Evolutionary conservation across 2,888 invertebrate species (phyloP).

Genomic region (Horisme vitalbata): DNA sequence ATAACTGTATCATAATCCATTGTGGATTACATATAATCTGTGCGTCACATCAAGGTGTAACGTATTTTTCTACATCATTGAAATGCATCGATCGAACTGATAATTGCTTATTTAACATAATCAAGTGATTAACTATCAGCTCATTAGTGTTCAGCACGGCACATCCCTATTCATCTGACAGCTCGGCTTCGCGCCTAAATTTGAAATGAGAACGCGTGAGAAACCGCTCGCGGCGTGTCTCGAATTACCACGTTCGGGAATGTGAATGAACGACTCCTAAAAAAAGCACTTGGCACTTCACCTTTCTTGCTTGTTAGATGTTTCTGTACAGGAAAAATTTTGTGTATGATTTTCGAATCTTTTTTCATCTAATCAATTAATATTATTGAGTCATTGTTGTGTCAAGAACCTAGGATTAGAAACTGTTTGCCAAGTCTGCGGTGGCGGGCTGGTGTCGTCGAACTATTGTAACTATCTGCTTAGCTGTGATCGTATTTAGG

Average conservation of each 20-base stretch:
- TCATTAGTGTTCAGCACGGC: conserved; percentile 26
- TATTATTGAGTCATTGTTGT: conserved; percentile 31
- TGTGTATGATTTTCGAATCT: conserved; percentile 30
- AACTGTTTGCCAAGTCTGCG: conserved; percentile 28
- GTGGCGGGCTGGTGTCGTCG: conserved; percentile 29
- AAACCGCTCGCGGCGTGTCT: conserved; percentile 61
- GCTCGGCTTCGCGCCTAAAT: conserved; percentile 67
- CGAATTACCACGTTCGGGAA: conserved; percentile 62
- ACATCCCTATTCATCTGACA: conserved; percentile 48
- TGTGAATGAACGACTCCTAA: conserved; percentile 55
- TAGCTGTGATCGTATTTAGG: conserved; percentile 8
- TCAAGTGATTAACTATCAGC: conserved; percentile 14
- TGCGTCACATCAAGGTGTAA: too few species aligned
- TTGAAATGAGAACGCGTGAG: conserved; percentile 72
- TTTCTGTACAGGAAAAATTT: conserved; percentile 33
- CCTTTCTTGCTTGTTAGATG: conserved; percentile 49
- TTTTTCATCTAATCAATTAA: conserved; percentile 35
- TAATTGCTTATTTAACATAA: too few species aligned
- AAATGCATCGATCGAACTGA: too few species aligned
- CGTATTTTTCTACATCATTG: too few species aligned
- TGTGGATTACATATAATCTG: too few species aligned
- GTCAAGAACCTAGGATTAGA: conserved; percentile 33
- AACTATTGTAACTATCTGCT: conserved; percentile 18
- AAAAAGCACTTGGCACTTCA: conserved; percentile 33
- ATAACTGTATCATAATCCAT: too few species aligned